Evolutionary conservation across 2,888 invertebrate species (phyloP).

Genomic region (Anoplius nigerrimus): DNA sequence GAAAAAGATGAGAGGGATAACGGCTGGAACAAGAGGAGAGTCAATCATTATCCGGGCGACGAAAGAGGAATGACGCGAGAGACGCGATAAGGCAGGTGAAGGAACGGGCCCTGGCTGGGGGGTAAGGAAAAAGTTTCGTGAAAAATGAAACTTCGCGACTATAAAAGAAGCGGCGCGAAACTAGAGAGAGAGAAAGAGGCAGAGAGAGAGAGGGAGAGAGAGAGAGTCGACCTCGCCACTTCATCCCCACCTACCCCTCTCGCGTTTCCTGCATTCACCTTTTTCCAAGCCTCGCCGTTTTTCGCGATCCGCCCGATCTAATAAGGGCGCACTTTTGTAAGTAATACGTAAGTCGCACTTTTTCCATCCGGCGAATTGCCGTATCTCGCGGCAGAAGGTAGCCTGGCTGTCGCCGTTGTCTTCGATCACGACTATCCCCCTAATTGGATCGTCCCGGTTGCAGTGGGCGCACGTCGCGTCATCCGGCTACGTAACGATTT

Average conservation of each 20-base stretch:
- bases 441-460: too few species aligned
- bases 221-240: background rate
- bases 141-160: too few species aligned
- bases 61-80: conserved; percentile 30
- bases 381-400: too few species aligned
- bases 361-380: too few species aligned
- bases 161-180: background rate
- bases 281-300: background rate
- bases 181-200: background rate
- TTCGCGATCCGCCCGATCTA: background rate
- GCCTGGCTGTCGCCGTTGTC: too few species aligned
- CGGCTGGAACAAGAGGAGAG: conserved; percentile 9
- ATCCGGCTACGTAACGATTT: too few species aligned
- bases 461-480: too few species aligned
- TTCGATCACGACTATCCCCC: too few species aligned
- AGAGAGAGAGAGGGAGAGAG: background rate
- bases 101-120: background rate
- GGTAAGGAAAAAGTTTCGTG: too few species aligned
- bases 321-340: too few species aligned
- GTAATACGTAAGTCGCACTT: too few species aligned
- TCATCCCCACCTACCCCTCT: conserved; percentile 16
- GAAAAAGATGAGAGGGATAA: conserved; percentile 35
- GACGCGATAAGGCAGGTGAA: conserved; percentile 44
- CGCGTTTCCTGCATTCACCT: background rate
- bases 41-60: conserved; percentile 33